Percentiles rank a stretch among this genome's conserved stretches.
These are phyloP conservation scores for Dromococcyx pavoninus DNA, from an alignment of 2,797 vertebrate genomes.

Conservation along the genomic window DNA sequence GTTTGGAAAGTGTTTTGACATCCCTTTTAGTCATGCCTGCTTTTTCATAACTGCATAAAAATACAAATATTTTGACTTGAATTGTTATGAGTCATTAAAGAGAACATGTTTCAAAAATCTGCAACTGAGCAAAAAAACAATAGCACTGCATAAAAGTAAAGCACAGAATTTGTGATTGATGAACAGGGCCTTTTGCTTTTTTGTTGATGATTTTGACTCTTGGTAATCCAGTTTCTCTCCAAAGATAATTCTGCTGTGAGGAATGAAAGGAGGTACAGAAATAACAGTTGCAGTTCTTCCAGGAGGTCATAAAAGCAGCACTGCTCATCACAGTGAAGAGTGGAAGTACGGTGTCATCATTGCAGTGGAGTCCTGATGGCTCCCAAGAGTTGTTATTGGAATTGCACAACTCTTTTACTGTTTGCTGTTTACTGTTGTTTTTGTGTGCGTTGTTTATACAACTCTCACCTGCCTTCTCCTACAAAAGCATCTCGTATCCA, in stretches of 20 bases:
- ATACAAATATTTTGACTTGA: background rate
- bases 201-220: background rate
- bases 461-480: background rate
- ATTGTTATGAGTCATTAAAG: background rate
- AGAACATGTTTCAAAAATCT: background rate
- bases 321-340: background rate
- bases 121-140: background rate
- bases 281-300: background rate
- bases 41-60: slow-evolving; percentile 7
- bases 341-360: background rate
- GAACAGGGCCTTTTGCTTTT: background rate
- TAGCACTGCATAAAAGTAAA: background rate
- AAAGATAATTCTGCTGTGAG: background rate
- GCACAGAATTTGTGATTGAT: background rate
- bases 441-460: background rate
- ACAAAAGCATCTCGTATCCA: rapidly evolving
- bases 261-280: background rate
- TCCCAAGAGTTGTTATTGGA: background rate
- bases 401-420: too few relatives aligned
- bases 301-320: background rate
- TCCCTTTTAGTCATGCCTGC: background rate
- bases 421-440: background rate
- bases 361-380: background rate
- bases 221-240: background rate
- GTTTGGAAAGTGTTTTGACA: background rate